Conservation (phyloP, 92 coral and sea anemone genomes). For the Porites evermanni region DNA sequence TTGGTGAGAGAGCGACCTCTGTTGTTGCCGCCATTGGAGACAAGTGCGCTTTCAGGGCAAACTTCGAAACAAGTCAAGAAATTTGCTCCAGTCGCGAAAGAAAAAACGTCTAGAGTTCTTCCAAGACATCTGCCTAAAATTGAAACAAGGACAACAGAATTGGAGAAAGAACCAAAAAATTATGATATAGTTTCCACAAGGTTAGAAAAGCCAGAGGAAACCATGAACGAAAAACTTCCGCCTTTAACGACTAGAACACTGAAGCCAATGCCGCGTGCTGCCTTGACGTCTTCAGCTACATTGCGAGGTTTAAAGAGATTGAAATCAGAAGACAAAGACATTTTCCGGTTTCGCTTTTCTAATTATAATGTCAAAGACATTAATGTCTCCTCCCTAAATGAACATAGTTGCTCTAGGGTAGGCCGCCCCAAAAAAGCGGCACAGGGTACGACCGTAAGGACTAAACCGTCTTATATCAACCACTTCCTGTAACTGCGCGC, state of each 20-base stretch:
- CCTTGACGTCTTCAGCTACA: conserved; percentile 47
- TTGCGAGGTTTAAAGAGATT: conserved; percentile 51
- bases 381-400: conserved; percentile 14
- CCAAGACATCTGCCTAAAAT: conserved; percentile 31
- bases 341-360: conserved; percentile 69
- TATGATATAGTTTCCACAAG: background rate
- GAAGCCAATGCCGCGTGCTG: conserved; percentile 7
- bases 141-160: background rate
- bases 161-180: background rate
- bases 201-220: background rate
- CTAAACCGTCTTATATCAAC: too few species aligned
- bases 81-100: background rate
- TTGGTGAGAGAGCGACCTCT: background rate
- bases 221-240: background rate
- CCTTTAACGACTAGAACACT: conserved; percentile 9
- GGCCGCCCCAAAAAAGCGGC: too few species aligned
- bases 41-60: background rate
- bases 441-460: too few species aligned
- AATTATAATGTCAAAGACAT: conserved; percentile 63
- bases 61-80: background rate
- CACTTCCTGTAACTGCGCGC: too few species aligned
- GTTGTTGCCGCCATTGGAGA: conserved; percentile 12
- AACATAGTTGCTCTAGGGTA: too few species aligned
- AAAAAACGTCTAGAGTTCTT: background rate
- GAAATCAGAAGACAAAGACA: conserved; percentile 33